A percentile compares a stretch with the other conserved stretches of the same genome.
Evolutionary conservation across 2,113 vertebrate species (phyloP).

Genomic region (Pampusana beccarii): DNA sequence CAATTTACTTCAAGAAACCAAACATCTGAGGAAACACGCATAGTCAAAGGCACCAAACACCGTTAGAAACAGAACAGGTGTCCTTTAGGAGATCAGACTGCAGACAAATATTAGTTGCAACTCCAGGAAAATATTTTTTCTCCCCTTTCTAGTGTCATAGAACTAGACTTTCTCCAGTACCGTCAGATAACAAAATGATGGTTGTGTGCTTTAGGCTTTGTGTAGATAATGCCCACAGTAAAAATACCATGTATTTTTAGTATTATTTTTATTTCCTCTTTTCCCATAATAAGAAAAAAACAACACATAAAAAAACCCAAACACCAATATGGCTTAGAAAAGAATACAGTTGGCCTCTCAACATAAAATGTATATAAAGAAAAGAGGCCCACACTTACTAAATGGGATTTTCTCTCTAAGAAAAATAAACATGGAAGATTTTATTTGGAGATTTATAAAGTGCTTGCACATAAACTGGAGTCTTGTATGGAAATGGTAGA

Average conservation of each 20-base stretch:
- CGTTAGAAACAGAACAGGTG: background rate
- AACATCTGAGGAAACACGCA: background rate
- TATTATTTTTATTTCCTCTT: background rate
- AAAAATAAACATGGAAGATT: constrained; percentile 35
- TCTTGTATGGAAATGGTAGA: background rate
- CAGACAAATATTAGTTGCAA: background rate
- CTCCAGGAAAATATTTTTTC: background rate
- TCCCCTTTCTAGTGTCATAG: background rate
- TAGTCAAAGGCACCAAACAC: background rate
- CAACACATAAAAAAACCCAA: background rate
- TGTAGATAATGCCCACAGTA: background rate
- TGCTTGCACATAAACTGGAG: background rate
- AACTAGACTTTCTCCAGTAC: background rate
- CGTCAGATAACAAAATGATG: background rate
- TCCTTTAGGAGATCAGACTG: background rate
- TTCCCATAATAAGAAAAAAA: background rate
- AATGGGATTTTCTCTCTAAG: background rate
- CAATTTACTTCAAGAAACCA: background rate
- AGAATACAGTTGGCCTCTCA: background rate
- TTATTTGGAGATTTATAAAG: constrained; percentile 36
- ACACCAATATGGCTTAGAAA: background rate
- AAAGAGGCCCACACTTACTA: background rate
- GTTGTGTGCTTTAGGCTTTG: background rate
- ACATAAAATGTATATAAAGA: background rate
- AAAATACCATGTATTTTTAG: background rate